Evolutionary conservation across 2,113 vertebrate species (phyloP), one percentile per base, ranked within the genome.

Genomic region (Channa argus): DNA sequence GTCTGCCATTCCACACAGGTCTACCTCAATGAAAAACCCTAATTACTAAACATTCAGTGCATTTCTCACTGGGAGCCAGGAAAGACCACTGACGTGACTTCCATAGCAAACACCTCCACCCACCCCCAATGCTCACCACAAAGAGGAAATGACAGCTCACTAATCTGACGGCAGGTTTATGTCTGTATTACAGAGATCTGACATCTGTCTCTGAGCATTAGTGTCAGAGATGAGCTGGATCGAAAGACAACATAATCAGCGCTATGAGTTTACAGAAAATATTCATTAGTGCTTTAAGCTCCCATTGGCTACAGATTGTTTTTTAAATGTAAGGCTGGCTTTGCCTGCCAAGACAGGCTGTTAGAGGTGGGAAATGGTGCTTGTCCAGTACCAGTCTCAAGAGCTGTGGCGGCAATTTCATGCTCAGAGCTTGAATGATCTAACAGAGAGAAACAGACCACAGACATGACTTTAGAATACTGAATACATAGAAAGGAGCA

Each of bases 161-260:
- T 82, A 58, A 79, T 84, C 58, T 82, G 66, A 68, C 13, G 37
- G 65, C 79, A 88, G 76, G 69, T 80, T 82, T 66, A 65, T 61
- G 66, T 70, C 74, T 82, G 62, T 62, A 63, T 79, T 68, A 61
- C 67, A 70, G 12, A 68, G 75, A 73, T 73, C 54, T 66, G 73
- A 77, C 79, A 85, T 71, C 73, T 83, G 79, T 41, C 85, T 68
- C n/a, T n/a, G 73, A 64, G 73, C 41, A 72, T 85, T 61, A 78
- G 53, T 58, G 62, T 85, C 83, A 64, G 6, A 66, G 50, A 38
- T 62, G 59, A 34, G 53, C 66, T 54, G 0, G n/a, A 39, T 12
- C 56, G 49, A 52, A 65, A 72, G 9, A 37, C 36, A 34, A 38
- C 33, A 73, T 60, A 63, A 79, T 45, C 50, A 63, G 55, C 47